Percentiles rank a stretch among this genome's conserved stretches.
phyloP scores from a whole-genome alignment of 2,113 vertebrate species.

The Apteryx owenii region DNA sequence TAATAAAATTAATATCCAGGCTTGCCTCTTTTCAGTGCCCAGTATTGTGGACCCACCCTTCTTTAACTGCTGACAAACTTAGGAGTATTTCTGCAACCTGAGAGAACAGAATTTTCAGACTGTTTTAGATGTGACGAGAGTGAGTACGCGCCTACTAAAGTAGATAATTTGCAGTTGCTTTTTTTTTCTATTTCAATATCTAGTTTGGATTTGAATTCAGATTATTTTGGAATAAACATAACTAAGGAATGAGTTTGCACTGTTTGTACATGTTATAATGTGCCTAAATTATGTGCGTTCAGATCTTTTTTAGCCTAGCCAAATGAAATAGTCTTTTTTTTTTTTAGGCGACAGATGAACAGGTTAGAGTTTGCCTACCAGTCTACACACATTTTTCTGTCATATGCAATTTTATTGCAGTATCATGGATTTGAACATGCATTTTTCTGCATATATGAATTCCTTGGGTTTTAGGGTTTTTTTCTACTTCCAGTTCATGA shows the following conservation, averaged over 20 bases:
- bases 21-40: not conserved
- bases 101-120: not conserved
- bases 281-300: not conserved
- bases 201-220: conserved; percentile 48
- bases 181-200: conserved; percentile 36
- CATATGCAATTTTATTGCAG: not conserved
- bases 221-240: conserved; percentile 38
- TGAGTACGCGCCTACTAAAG: fast-evolving
- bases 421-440: not conserved
- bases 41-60: not conserved
- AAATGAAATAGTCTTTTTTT: not conserved
- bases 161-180: not conserved
- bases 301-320: not conserved
- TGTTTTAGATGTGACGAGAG: fast-evolving
- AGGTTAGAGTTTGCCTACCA: conserved; percentile 4
- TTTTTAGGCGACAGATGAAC: not conserved
- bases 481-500: not conserved
- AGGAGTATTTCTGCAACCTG: not conserved
- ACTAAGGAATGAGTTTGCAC: conserved; percentile 18
- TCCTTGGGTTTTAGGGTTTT: not conserved
- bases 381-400: not conserved
- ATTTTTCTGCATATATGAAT: not conserved
- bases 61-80: not conserved
- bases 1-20: not conserved
- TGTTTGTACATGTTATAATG: not conserved